Percentiles rank a stretch among this genome's conserved stretches.
Evolutionary conservation across 2,113 vertebrate genomes (phyloP).

Genomic region (Apteryx mantelli): DNA sequence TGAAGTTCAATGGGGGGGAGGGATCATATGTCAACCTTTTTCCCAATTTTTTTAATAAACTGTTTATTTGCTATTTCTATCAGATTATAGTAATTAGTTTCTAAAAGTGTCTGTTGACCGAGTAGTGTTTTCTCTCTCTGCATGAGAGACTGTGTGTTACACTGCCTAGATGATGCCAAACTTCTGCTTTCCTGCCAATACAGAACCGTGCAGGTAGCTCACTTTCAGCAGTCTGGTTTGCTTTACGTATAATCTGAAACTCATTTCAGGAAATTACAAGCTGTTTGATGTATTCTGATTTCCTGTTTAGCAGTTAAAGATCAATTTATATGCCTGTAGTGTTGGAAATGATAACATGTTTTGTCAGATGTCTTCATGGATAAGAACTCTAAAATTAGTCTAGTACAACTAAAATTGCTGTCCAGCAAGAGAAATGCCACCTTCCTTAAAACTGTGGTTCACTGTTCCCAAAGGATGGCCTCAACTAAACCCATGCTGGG

Average conservation of each 20-base stretch:
- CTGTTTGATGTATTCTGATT: background rate
- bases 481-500: background rate
- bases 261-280: background rate
- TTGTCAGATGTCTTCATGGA: background rate
- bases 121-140: background rate
- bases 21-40: background rate
- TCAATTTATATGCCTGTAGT: background rate
- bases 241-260: background rate
- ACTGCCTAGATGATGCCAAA: background rate
- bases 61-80: background rate
- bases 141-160: background rate
- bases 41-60: background rate
- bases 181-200: background rate
- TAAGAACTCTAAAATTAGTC: background rate
- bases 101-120: background rate
- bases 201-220: accelerated
- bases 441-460: background rate
- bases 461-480: background rate
- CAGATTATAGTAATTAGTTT: background rate
- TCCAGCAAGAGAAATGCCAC: background rate
- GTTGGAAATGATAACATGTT: background rate
- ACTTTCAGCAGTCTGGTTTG: background rate
- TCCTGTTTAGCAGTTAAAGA: background rate
- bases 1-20: background rate
- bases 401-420: background rate